phyloP scores from a whole-genome alignment of 2,888 invertebrate species.

The Deroplatys truncata region DNA sequence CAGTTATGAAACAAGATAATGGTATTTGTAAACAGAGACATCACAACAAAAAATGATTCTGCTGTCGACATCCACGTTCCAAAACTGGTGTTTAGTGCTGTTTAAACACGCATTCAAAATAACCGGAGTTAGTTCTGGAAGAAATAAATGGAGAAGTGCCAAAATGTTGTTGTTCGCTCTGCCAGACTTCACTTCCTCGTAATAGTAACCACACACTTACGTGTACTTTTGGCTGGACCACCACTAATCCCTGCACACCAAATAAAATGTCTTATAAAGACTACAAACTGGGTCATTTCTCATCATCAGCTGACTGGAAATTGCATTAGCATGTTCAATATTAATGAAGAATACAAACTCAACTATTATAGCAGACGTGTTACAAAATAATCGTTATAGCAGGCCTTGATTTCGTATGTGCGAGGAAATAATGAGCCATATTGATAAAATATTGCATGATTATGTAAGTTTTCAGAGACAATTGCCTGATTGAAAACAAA shows the following conservation, averaged over 20 bases:
- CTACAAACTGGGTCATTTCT: background rate
- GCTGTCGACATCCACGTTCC: background rate
- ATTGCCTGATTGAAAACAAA: background rate
- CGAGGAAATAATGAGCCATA: background rate
- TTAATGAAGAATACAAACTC: background rate
- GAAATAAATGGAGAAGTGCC: slow-evolving; percentile 2
- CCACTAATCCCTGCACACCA: background rate
- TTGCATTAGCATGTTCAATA: background rate
- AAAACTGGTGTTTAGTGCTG: background rate
- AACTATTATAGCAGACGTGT: background rate
- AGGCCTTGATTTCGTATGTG: background rate
- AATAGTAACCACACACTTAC: background rate
- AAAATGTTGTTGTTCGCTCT: background rate
- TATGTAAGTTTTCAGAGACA: background rate
- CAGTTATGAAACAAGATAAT: background rate
- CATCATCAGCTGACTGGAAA: background rate
- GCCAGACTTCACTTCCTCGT: background rate
- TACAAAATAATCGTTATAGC: background rate
- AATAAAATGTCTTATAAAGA: background rate
- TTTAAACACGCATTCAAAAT: background rate
- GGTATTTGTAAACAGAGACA: background rate
- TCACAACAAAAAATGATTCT: background rate
- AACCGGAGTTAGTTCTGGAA: background rate
- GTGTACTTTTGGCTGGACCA: background rate
- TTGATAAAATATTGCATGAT: background rate